These are phyloP conservation scores for Carapus acus DNA, from an alignment of 2,797 vertebrate genomes.

Conservation along the genomic window DNA sequence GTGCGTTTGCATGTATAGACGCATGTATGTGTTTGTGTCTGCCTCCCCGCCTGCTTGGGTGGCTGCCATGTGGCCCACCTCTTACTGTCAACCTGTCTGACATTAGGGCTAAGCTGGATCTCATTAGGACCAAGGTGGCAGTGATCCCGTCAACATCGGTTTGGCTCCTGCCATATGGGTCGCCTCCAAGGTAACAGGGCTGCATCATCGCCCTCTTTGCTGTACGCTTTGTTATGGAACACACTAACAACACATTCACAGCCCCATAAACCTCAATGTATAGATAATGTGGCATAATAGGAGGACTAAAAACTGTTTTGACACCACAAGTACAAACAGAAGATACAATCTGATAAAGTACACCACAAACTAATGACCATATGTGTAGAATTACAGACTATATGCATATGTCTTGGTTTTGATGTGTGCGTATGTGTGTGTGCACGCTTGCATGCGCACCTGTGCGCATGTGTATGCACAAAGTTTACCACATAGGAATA, in stretches of 20 bases:
- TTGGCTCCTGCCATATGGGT: conserved; percentile 71
- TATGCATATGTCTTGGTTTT: too few species aligned
- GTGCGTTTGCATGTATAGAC: conserved; percentile 8
- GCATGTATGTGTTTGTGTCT: conserved; percentile 40
- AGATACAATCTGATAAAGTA: conserved; percentile 16
- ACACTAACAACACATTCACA: conserved; percentile 5
- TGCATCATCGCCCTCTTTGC: conserved; percentile 59
- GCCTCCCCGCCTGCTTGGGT: conserved; percentile 43
- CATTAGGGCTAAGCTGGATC: conserved; percentile 75
- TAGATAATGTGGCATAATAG: conserved; percentile 38
- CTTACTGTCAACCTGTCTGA: conserved; percentile 73
- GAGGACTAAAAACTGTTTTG: conserved; percentile 15
- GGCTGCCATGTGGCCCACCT: conserved; percentile 67
- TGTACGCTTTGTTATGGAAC: conserved; percentile 52
- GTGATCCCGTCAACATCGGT: conserved; percentile 71
- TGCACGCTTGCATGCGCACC: conserved; percentile 3
- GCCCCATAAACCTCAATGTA: conserved; percentile 31
- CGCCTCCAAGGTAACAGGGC: conserved; percentile 67
- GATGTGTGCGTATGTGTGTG: too few species aligned
- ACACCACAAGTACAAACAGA: too few species aligned
- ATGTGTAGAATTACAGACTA: too few species aligned
- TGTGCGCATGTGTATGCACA: neutral
- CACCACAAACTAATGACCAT: conserved; percentile 19
- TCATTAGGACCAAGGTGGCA: conserved; percentile 77
- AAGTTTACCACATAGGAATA: neutral